Evolutionary conservation across 1,140 invertebrate species (phyloP).

Genomic region (Dreissena polymorpha): DNA sequence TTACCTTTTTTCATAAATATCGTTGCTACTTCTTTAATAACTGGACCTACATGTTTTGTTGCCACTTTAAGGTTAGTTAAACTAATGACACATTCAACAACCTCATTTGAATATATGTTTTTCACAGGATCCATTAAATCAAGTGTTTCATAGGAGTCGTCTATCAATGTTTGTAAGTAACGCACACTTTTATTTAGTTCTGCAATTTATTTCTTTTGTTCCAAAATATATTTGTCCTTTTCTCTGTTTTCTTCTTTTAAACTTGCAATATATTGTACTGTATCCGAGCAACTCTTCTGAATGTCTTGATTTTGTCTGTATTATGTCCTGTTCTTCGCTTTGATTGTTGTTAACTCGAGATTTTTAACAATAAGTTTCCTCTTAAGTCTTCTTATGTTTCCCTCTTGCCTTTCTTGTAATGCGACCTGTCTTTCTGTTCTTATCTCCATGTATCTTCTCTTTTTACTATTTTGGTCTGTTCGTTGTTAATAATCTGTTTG

Average conservation of each 20-base stretch:
- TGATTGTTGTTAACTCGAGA: too few relatives aligned
- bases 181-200: neutral
- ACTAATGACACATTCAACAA: neutral
- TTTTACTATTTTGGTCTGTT: neutral
- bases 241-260: neutral
- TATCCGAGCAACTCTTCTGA: too few relatives aligned
- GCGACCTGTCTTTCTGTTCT: neutral
- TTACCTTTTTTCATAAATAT: constrained; percentile 3
- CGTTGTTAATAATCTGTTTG: neutral
- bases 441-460: too few relatives aligned
- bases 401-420: neutral
- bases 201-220: constrained; percentile 4
- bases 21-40: constrained; percentile 35
- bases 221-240: neutral
- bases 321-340: too few relatives aligned
- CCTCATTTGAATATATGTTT: neutral
- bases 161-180: neutral
- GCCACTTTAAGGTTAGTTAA: too few relatives aligned
- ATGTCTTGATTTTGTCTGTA: too few relatives aligned
- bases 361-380: neutral
- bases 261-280: too few relatives aligned
- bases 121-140: too few relatives aligned
- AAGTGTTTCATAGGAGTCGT: neutral
- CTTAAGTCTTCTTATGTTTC: constrained; percentile 15
- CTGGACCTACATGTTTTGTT: too few relatives aligned